phyloP scores from a whole-genome alignment of 2,888 invertebrate genomes.

The Scrobipalpa atriplicella region DNA sequence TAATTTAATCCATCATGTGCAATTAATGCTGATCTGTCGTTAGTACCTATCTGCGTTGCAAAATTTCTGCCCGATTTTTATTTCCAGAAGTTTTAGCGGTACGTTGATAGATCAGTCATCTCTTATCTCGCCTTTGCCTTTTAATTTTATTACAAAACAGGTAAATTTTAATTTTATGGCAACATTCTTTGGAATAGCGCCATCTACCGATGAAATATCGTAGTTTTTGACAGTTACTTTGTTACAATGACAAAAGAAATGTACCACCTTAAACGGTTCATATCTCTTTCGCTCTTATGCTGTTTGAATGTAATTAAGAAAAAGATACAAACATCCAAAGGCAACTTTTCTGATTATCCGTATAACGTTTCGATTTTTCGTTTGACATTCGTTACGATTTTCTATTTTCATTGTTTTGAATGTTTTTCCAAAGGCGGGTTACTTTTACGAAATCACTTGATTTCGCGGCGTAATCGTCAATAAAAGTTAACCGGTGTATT shows the following conservation, averaged over 20 bases:
- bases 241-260: not conserved
- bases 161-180: not conserved
- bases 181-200: not conserved
- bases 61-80: too few species aligned
- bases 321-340: not conserved
- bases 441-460: not conserved
- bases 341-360: not conserved
- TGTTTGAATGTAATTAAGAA: not conserved
- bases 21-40: too few species aligned
- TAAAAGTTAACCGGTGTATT: not conserved
- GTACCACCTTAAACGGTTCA: not conserved
- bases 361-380: conserved; percentile 28
- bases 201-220: not conserved
- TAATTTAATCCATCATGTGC: too few species aligned
- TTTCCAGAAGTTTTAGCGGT: too few species aligned
- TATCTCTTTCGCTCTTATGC: not conserved
- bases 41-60: too few species aligned
- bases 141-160: not conserved
- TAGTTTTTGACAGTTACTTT: not conserved
- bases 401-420: conserved; percentile 38
- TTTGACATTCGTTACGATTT: conserved; percentile 18
- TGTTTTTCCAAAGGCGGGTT: conserved; percentile 39
- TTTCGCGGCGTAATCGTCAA: not conserved
- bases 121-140: too few species aligned
- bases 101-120: too few species aligned